These are phyloP conservation scores for Bilobella aurantiaca DNA, from an alignment of 1,140 invertebrate species.

Conservation along the genomic window DNA sequence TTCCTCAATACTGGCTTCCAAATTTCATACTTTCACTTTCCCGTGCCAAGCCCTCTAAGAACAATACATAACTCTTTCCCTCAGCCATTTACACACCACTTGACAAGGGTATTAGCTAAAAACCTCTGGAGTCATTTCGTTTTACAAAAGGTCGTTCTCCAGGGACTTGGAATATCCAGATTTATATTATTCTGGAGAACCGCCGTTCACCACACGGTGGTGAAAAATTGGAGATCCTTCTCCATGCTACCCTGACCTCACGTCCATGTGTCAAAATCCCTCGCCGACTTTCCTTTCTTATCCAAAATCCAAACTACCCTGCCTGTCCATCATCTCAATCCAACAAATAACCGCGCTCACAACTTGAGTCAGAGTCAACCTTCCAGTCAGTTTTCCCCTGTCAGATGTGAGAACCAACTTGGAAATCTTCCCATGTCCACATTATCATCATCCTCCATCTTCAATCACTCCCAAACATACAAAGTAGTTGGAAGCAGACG, in stretches of 20 bases:
- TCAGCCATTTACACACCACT: too few relatives aligned
- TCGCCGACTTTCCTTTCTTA: neutral
- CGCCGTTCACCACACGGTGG: too few relatives aligned
- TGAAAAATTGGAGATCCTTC: too few relatives aligned
- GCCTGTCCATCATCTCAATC: conserved; percentile 3
- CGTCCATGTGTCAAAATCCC: neutral
- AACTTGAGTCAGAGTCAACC: neutral
- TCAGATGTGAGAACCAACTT: neutral
- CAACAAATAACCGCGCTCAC: neutral
- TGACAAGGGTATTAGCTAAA: too few relatives aligned
- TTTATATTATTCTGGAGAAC: too few relatives aligned
- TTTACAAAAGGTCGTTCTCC: too few relatives aligned
- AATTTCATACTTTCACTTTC: neutral
- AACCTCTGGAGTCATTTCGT: too few relatives aligned
- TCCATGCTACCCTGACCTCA: neutral
- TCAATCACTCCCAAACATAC: conserved; percentile 15
- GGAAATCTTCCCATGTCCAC: neutral
- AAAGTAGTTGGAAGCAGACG: conserved; percentile 10
- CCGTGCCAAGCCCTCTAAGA: too few relatives aligned
- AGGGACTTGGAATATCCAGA: too few relatives aligned
- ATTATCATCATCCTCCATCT: conserved; percentile 19
- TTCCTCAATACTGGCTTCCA: neutral
- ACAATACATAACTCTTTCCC: too few relatives aligned
- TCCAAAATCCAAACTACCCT: neutral
- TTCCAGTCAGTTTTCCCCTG: neutral